Evolutionary conservation across 2,113 vertebrate genomes (phyloP), one percentile per base, ranked within the genome.

Genomic region (Nettapus auritus): DNA sequence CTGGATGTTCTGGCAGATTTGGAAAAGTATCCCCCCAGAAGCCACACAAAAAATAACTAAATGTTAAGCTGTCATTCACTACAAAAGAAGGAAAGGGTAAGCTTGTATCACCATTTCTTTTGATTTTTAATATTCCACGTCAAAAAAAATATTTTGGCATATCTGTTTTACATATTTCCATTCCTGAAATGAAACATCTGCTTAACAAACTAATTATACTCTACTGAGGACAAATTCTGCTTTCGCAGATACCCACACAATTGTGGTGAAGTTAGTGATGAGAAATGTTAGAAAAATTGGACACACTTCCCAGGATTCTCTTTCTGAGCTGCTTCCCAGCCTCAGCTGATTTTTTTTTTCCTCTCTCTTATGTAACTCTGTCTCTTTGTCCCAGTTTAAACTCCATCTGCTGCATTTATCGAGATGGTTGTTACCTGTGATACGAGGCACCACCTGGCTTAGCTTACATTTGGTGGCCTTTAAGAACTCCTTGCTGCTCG

Each of bases 251-350:
- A 86, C 31, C 52, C 73, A 82, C 67, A 78, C 69, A 75, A 82
- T 40, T 71, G 63, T 46, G 59, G 52, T 80, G 69, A 91, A 95
- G 55, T 80, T 68, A 75, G 81, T 70, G 90, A 94, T 93, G 94
- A 96, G 63, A 95, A 96, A 88, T 20, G 86, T 77, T 95, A 70
- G 81, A 96, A 97, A 87, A 97, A 97, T 80, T 89, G 70, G 94
- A 96, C 89, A 93, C 86, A 81, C 77, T 93, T 78, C 29, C 67
- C 57, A 56, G 67, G 74, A 95, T 95, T 96, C 87, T 82, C 96
- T 90, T 93, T 86, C 89, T 96, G 90, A 96, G 69, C 80, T 78
- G 38, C 10, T 75, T 63, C 44, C 76, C 25, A 26, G 38, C 68
- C 33, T 78, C 74, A 57, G 57, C 53, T 57, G 33, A 16, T 64